Evolutionary conservation across 2,797 vertebrate genomes (phyloP).

Genomic region (Aphelocoma californica): DNA sequence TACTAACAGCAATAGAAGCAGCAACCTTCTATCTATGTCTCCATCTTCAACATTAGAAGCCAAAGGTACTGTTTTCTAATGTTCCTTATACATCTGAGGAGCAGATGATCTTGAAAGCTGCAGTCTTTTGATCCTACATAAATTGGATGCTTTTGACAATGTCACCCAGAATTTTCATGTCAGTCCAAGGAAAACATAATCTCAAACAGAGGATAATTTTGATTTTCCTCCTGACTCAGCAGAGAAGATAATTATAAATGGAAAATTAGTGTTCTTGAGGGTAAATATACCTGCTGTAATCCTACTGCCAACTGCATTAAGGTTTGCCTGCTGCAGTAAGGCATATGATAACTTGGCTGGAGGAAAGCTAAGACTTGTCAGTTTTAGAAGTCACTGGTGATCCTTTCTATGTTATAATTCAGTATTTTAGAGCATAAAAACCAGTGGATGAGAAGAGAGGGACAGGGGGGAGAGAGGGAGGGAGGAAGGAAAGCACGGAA

Average conservation of each 20-base stretch:
- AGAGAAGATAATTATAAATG: conserved; percentile 25
- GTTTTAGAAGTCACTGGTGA: conserved; percentile 8
- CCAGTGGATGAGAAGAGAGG: background rate
- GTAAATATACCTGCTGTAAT: conserved; percentile 24
- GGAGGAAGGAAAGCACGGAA: too few species aligned
- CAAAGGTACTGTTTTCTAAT: background rate
- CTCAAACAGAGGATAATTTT: background rate
- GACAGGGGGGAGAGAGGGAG: background rate
- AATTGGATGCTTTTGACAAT: conserved; percentile 37
- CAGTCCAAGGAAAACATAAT: background rate
- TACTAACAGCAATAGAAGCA: background rate
- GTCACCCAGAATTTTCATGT: conserved; percentile 8
- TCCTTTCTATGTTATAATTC: background rate
- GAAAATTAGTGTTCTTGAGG: conserved; percentile 17
- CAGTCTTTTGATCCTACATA: conserved; percentile 21
- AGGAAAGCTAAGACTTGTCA: background rate
- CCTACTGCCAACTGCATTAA: conserved; percentile 21
- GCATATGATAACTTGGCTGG: background rate
- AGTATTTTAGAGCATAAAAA: background rate
- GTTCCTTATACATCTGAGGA: background rate
- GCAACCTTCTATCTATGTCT: background rate
- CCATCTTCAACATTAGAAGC: background rate
- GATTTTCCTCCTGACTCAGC: conserved; percentile 6
- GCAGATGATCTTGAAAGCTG: conserved; percentile 2
- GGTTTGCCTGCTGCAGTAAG: background rate